Conservation (phyloP, 2,113 vertebrate species). For the Grallaria varia region DNA sequence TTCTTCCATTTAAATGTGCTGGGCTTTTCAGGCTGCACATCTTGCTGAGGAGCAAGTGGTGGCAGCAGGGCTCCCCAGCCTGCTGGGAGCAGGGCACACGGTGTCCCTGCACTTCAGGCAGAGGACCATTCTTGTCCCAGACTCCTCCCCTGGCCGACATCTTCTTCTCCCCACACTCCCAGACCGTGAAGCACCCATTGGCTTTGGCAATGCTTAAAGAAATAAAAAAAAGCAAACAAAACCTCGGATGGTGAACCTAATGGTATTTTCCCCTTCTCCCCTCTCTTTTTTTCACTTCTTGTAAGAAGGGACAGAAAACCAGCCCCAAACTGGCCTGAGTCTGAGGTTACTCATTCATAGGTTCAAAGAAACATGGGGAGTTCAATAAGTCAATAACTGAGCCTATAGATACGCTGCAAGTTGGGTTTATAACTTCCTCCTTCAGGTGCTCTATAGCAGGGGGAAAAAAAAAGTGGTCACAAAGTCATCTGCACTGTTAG, state of each 20-base stretch:
- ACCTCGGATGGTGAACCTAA: background rate
- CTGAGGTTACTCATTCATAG: background rate
- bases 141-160: background rate
- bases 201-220: background rate
- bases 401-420: background rate
- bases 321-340: background rate
- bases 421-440: background rate
- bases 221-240: background rate
- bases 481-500: background rate
- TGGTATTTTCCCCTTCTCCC: background rate
- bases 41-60: rapidly evolving
- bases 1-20: background rate
- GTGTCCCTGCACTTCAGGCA: background rate
- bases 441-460: background rate
- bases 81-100: rapidly evolving
- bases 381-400: background rate
- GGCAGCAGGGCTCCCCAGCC: background rate
- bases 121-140: background rate
- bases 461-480: background rate
- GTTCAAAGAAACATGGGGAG: background rate
- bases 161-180: background rate
- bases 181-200: background rate
- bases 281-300: background rate
- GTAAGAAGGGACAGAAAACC: background rate
- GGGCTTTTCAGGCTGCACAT: background rate